Evolutionary conservation across 2,113 vertebrate species (phyloP).

Genomic region (Larimichthys polyactis): DNA sequence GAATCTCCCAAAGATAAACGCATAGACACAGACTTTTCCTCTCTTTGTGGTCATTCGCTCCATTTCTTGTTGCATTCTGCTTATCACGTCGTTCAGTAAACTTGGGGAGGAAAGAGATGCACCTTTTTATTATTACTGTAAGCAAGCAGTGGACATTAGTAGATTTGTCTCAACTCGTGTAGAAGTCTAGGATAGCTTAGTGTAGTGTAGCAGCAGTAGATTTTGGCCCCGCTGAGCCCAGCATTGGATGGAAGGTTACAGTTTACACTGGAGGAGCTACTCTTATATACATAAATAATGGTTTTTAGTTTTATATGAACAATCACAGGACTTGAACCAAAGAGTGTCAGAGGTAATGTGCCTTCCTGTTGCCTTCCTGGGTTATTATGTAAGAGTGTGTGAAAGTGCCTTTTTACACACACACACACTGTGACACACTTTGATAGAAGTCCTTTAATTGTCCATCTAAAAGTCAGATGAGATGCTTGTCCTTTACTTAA

Average conservation of each 20-base stretch:
- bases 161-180: conserved; percentile 24
- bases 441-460: conserved; percentile 18
- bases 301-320: conserved; percentile 36
- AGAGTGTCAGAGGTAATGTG: neutral
- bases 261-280: conserved; percentile 75
- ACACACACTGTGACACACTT: neutral
- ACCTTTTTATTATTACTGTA: conserved; percentile 78
- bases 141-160: conserved; percentile 42
- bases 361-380: neutral
- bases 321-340: conserved; percentile 5
- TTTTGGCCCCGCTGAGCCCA: conserved; percentile 45
- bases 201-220: conserved; percentile 43
- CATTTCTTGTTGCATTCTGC: conserved; percentile 22
- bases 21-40: conserved; percentile 66
- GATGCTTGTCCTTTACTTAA: conserved; percentile 15
- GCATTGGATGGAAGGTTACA: conserved; percentile 60
- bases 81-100: conserved; percentile 19
- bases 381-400: conserved; percentile 7
- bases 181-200: conserved; percentile 43
- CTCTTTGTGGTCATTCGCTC: conserved; percentile 26
- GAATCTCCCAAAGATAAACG: conserved; percentile 57
- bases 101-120: conserved; percentile 58
- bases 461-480: conserved; percentile 8
- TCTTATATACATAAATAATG: conserved; percentile 28
- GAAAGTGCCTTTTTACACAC: neutral